Conservation (phyloP, 2,888 invertebrate species). For the Therioaphis trifolii region DNA sequence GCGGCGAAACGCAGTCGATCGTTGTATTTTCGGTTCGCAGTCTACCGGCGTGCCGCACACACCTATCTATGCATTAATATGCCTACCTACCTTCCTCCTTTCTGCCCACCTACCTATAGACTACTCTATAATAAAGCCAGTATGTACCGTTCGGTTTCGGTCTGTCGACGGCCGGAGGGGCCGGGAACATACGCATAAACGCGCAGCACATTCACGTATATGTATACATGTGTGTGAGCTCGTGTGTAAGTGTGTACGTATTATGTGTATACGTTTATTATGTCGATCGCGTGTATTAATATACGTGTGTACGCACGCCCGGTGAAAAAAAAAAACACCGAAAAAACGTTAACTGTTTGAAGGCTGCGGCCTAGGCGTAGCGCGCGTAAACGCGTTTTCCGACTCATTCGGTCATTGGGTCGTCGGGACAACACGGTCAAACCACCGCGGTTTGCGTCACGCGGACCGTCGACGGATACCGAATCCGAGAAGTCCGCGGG, state of each 20-base stretch:
- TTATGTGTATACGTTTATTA: too few relatives aligned
- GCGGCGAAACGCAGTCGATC: neutral
- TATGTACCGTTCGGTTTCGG: constrained; percentile 53
- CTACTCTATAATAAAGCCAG: neutral
- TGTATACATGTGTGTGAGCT: too few relatives aligned
- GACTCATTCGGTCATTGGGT: constrained; percentile 20
- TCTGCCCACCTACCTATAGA: neutral
- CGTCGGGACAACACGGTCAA: neutral
- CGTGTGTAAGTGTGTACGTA: too few relatives aligned
- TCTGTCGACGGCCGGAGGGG: neutral
- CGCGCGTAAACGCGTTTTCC: too few relatives aligned
- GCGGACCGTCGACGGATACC: too few relatives aligned
- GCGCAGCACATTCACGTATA: neutral
- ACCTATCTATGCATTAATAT: neutral
- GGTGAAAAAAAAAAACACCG: neutral
- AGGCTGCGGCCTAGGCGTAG: too few relatives aligned
- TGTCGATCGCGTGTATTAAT: too few relatives aligned
- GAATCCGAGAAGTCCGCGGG: too few relatives aligned
- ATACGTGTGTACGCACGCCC: neutral
- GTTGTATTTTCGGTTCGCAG: neutral
- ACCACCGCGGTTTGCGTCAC: neutral
- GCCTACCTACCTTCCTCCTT: too few relatives aligned
- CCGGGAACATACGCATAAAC: neutral
- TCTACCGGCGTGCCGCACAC: neutral
- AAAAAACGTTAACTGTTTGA: constrained; percentile 20